phyloP scores from a whole-genome alignment of 1,140 invertebrate species.

The Delia radicum region DNA sequence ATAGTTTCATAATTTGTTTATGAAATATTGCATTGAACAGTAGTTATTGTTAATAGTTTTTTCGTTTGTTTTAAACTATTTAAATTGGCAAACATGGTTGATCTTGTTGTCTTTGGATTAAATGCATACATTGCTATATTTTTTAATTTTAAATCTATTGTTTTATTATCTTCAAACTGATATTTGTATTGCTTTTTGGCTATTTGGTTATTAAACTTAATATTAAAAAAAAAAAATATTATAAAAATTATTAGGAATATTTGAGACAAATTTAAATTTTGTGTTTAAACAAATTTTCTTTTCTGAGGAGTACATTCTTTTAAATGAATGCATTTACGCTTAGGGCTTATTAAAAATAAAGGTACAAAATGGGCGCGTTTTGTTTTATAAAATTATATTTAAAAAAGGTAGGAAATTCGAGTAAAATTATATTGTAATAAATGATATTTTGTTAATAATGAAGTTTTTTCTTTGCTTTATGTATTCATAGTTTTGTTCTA shows the following conservation, averaged over 20 bases:
- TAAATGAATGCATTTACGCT: neutral
- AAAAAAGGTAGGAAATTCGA: neutral
- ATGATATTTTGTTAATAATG: no score
- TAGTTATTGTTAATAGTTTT: neutral
- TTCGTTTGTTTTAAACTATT: neutral
- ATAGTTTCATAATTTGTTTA: neutral
- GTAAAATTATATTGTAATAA: neutral
- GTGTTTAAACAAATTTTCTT: neutral
- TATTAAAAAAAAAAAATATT: neutral
- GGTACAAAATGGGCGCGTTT: conserved; percentile 3
- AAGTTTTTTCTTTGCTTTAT: no score
- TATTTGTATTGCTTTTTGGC: neutral
- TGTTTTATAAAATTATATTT: neutral
- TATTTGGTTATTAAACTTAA: no score
- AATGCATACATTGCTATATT: neutral
- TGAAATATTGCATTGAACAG: neutral
- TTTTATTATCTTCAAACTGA: neutral
- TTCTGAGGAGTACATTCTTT: neutral
- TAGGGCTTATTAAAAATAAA: neutral
- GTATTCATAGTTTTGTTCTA: no score
- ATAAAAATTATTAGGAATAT: neutral
- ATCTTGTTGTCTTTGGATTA: neutral
- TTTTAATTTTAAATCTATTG: no score
- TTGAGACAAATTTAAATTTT: neutral
- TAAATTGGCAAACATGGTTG: neutral